phyloP scores from a whole-genome alignment of 1,140 invertebrate genomes.

The Drosophila pectinifera region DNA sequence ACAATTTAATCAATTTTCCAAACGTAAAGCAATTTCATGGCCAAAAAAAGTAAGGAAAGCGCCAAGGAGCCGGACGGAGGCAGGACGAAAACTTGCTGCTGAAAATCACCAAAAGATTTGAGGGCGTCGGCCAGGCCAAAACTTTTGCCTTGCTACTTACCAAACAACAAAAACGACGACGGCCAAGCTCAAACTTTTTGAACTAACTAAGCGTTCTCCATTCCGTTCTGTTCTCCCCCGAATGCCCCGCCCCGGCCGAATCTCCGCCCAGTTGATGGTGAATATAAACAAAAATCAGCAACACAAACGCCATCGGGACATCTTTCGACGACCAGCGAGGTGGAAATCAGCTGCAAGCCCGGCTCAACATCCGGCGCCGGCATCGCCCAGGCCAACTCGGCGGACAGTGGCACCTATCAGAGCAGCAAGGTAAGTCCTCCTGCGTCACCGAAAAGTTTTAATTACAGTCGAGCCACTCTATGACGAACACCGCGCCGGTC shows the following conservation, averaged over 20 bases:
- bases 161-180: slow-evolving; percentile 46
- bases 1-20: slow-evolving; percentile 81
- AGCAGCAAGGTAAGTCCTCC: slow-evolving; percentile 80
- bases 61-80: slow-evolving; percentile 14
- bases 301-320: slow-evolving; percentile 85
- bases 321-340: slow-evolving; percentile 84
- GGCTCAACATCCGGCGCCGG: slow-evolving; percentile 61
- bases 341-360: slow-evolving; percentile 84
- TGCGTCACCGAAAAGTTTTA: slow-evolving; percentile 50
- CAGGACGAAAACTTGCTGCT: slow-evolving; percentile 60
- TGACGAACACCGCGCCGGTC: slow-evolving; percentile 37
- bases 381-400: slow-evolving; percentile 50
- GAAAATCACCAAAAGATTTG: slow-evolving; percentile 72
- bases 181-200: slow-evolving; percentile 57
- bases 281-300: slow-evolving; percentile 85
- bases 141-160: slow-evolving; percentile 70
- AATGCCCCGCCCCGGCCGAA: slow-evolving; percentile 7
- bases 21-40: slow-evolving; percentile 76
- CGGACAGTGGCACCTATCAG: slow-evolving; percentile 77
- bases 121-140: slow-evolving; percentile 47
- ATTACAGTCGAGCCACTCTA: slow-evolving; percentile 57
- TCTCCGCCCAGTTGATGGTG: slow-evolving; percentile 78
- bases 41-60: slow-evolving; percentile 23
- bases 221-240: slow-evolving; percentile 18
- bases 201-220: slow-evolving; percentile 64